phyloP scores from a whole-genome alignment of 2,113 vertebrate genomes.

The Gallinago paraguaiae region DNA sequence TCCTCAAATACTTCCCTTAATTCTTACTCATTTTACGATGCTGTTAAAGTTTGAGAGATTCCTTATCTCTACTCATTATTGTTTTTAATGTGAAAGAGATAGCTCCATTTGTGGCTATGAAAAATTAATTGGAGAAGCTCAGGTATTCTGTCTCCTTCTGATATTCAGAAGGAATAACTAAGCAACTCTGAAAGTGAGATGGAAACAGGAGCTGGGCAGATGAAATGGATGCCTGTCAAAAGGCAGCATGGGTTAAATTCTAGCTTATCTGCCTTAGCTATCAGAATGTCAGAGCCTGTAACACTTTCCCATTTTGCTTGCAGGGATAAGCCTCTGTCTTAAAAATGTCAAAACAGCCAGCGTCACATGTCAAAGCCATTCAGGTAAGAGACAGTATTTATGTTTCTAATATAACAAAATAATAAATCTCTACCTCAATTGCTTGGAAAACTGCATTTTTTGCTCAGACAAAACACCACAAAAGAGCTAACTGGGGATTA shows the following conservation, averaged over 20 bases:
- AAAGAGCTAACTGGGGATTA: not conserved
- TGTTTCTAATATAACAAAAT: constrained; percentile 39
- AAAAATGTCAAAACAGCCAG: constrained; percentile 94
- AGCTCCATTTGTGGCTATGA: constrained; percentile 81
- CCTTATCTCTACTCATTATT: constrained; percentile 66
- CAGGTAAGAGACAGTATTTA: constrained; percentile 86
- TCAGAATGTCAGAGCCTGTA: constrained; percentile 71
- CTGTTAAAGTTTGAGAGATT: constrained; percentile 30
- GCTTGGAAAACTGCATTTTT: constrained; percentile 6
- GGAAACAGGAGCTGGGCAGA: constrained; percentile 83
- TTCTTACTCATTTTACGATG: not conserved
- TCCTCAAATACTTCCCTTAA: not conserved
- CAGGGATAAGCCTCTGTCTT: constrained; percentile 70
- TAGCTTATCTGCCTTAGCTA: constrained; percentile 72
- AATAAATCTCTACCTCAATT: not conserved
- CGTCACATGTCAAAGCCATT: constrained; percentile 94
- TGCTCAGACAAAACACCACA: not conserved
- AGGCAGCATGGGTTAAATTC: constrained; percentile 72
- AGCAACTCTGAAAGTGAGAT: constrained; percentile 82
- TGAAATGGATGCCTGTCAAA: constrained; percentile 75
- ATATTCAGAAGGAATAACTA: constrained; percentile 77
- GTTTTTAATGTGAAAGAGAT: constrained; percentile 62
- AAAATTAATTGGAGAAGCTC: constrained; percentile 87
- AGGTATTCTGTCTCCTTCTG: constrained; percentile 76
- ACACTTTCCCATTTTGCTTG: constrained; percentile 74